phyloP scores from a whole-genome alignment of 2,888 invertebrate genomes.

The Phania funesta region DNA sequence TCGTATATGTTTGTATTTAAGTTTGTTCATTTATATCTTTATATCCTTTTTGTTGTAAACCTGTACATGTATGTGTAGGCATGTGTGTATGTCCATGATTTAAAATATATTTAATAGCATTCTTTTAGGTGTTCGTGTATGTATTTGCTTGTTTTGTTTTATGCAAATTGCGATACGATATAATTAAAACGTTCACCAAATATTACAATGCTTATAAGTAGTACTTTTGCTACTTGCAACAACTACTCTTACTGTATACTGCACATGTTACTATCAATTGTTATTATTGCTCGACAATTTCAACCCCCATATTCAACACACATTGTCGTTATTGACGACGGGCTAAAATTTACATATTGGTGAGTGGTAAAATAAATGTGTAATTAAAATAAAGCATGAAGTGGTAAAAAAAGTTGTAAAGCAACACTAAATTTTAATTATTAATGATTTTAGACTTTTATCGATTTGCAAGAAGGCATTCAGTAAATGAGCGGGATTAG shows the following conservation, averaged over 20 bases:
- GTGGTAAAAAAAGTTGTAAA: no score
- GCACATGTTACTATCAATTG: conserved; percentile 21
- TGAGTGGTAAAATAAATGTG: no score
- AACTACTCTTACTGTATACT: not conserved
- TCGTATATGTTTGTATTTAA: not conserved
- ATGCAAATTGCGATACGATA: conserved; percentile 57
- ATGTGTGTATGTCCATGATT: not conserved
- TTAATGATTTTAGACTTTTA: no score
- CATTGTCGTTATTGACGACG: no score
- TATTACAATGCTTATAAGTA: conserved; percentile 5
- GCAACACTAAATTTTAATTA: no score
- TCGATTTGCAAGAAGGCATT: no score
- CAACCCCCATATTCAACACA: no score
- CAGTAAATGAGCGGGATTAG: no score
- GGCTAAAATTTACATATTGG: no score
- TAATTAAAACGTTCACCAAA: conserved; percentile 60
- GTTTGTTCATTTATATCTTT: not conserved
- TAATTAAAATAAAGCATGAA: no score
- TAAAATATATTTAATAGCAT: conserved; percentile 37
- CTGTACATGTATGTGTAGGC: not conserved
- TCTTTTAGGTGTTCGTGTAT: conserved; percentile 26
- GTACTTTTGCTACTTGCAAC: not conserved
- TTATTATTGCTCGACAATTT: not conserved
- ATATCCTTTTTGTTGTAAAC: not conserved
- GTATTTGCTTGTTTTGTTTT: conserved; percentile 3